Base-by-base conservation (phyloP, 2,113 vertebrate genomes). In the Poecilia latipinna region DNA sequence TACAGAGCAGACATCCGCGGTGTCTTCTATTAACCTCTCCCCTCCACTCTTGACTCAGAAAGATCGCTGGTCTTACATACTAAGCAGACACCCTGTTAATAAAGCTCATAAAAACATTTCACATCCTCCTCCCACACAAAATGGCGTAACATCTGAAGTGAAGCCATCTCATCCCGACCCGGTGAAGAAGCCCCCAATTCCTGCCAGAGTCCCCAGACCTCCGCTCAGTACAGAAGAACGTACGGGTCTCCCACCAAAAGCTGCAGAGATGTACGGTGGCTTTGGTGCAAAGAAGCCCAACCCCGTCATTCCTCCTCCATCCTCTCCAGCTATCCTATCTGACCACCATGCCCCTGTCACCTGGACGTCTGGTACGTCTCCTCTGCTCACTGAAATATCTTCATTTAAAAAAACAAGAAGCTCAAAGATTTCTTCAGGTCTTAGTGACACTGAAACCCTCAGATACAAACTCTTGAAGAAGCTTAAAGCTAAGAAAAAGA, bases 401-500 rank as follows among this genome's bases (percentile, higher is more conserved):
- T 62, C 66, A 26, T 35, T 28, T 19, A 77, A 79, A 72, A 87
- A 85, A 72, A 74, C 11, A 3, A 33, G 77, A 64, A 48, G 73
- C 12, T 66, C 80, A 0, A 84, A 80, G 29, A n/a, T 75, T 32
- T 88, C 79, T 1, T 51, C 37, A 0, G 82, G 75, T n/a, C 82
- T 90, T 10, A 80, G 84, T 35, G 91, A 94, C 74, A 95, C 96
- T 15, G 96, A 94, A 32, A 92, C 90, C 22, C 96, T 98, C 68
- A 92, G 98, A 35, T 82, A 95, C 4, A 97, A 96, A 84, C 94
- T 99, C n/a, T 83, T 96, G 33, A 97, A 97, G 91, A 96, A 96
- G 54, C 94, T 98, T 12, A 96, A 97, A 72, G 95, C 95, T 12
- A 98, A 97, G 90, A 99, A 97, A 91, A 96, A 96, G 89, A 95